phyloP scores from a whole-genome alignment of 2,113 vertebrate species.

The Oceanites oceanicus region DNA sequence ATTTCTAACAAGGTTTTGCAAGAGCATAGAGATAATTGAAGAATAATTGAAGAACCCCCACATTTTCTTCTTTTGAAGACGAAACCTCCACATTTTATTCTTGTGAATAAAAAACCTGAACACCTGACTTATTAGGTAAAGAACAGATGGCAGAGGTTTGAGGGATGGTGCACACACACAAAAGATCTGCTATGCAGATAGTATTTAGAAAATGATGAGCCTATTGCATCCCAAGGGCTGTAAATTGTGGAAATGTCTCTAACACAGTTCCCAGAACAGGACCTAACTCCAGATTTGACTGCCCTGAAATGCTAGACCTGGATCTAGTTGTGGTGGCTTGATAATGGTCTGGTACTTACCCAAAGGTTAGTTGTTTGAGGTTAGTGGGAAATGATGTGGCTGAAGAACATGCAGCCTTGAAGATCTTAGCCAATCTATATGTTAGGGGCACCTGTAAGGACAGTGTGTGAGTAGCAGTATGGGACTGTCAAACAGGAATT shows the following conservation, averaged over 20 bases:
- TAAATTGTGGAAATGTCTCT: background rate
- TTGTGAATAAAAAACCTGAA: background rate
- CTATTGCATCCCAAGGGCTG: background rate
- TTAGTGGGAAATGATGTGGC: background rate
- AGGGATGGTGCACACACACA: background rate
- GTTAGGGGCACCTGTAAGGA: background rate
- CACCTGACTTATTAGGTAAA: constrained; percentile 12
- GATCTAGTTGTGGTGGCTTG: background rate
- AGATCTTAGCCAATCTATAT: background rate
- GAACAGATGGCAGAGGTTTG: constrained; percentile 1
- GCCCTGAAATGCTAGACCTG: background rate
- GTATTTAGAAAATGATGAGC: background rate
- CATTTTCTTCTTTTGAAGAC: background rate
- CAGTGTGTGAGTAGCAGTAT: background rate
- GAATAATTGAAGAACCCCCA: background rate
- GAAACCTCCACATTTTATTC: background rate
- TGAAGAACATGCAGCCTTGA: background rate
- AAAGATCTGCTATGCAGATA: constrained; percentile 7
- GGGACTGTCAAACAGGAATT: background rate
- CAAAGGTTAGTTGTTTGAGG: background rate
- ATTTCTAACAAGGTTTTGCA: background rate
- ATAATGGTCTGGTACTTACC: background rate
- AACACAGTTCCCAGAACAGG: background rate
- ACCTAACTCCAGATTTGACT: background rate
- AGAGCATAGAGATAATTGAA: background rate